Base-by-base conservation (phyloP, 2,113 vertebrate species). In the Hydrochoerus hydrochaeris region DNA sequence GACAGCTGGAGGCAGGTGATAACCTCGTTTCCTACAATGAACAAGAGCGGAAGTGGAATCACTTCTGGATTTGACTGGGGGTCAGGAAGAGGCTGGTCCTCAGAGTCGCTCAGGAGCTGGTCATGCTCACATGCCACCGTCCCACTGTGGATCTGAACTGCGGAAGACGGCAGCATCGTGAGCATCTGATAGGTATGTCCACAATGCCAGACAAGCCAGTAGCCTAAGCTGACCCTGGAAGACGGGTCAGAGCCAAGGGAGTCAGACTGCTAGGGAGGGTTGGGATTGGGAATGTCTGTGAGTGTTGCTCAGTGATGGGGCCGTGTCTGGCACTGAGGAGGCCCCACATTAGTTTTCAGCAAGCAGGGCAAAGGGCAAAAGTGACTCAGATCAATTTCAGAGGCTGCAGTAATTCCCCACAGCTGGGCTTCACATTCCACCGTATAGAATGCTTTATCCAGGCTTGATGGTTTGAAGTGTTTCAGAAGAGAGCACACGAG, bases 381-480 rank as follows among this genome's bases (percentile, higher is more conserved):
- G 63, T 52, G 73, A 81, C 49, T 80, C 75, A 30, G n/a, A 30
- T 63, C 62, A 41, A 22, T 69, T 96, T 97, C 58, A 84, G 52
- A 93, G 54, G 7, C 8, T 58, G 81, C 57, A 41, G 46, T 71
- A 60, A 91, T 38, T 71, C 67, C n/a, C 35, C 93, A 41, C 84
- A 90, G 46, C 20, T 30, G 58, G 83, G 28, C 16, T 90, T 77
- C 90, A 52, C 12, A 32, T 63, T 73, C 49, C 62, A 16, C 57
- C 71, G 46, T 52, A 54, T 2, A 95, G 67, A 85, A 52, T 38
- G 38, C 38, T 65, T 67, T 46, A 44, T 13, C 26, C 49, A 71
- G 32, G 13, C 75, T 87, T 20, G 71, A 46, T 54, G 46, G 54
- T 75, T 93, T 19, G 67, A 4, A 91, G 86, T 75, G 52, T 86